phyloP scores from a whole-genome alignment of 2,797 vertebrate species.

The Tangara arthus region DNA sequence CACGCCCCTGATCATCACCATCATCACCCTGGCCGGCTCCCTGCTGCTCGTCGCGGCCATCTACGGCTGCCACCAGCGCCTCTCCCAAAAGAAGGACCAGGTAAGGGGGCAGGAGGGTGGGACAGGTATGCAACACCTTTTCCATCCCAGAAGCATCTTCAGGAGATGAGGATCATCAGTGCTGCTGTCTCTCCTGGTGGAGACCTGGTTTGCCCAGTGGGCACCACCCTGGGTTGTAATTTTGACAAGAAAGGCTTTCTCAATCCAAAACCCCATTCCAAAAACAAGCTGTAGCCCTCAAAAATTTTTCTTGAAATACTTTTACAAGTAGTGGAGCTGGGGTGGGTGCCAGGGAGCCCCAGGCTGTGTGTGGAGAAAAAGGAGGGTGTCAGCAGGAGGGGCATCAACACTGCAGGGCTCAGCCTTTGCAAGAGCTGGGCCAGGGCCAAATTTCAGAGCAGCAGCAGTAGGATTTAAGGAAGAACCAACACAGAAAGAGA shows the following conservation, averaged over 20 bases:
- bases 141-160: not conserved
- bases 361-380: not conserved
- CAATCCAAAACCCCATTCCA: rapidly evolving
- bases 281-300: not conserved
- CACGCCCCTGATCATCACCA: slow-evolving; percentile 78
- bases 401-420: rapidly evolving
- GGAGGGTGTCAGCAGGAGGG: not conserved
- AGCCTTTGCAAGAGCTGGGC: not conserved
- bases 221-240: rapidly evolving
- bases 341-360: not conserved
- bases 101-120: slow-evolving; percentile 12
- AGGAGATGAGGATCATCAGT: not conserved
- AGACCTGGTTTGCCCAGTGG: not conserved
- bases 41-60: slow-evolving; percentile 73
- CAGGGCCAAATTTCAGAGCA: not conserved
- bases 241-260: not conserved
- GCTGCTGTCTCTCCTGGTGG: not conserved
- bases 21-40: slow-evolving; percentile 75
- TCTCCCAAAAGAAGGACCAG: slow-evolving; percentile 78
- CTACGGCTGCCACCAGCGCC: slow-evolving; percentile 79
- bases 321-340: not conserved
- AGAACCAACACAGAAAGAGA: not conserved
- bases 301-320: not conserved
- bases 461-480: not conserved
- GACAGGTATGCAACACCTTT: not conserved